These are phyloP conservation scores for Ophion obscuratus DNA, from an alignment of 2,888 invertebrate species.

Conservation along the genomic window DNA sequence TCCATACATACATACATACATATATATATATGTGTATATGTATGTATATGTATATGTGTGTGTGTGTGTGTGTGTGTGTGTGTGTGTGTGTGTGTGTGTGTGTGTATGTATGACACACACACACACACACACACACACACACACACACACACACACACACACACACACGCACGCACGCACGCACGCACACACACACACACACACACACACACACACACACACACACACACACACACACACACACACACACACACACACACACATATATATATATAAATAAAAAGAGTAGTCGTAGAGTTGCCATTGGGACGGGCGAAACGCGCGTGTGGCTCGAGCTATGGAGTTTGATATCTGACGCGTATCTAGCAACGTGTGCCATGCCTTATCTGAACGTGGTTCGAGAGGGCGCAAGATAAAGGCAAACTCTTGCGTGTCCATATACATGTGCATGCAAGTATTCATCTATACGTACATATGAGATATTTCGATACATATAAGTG, in stretches of 20 bases:
- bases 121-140: too few relatives aligned
- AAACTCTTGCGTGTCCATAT: constrained; percentile 23
- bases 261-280: constrained; percentile 4
- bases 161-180: too few relatives aligned
- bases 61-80: too few relatives aligned
- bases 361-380: constrained; percentile 83
- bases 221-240: too few relatives aligned
- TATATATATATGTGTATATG: not conserved
- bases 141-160: too few relatives aligned
- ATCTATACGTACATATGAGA: constrained; percentile 19
- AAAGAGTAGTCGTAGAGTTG: constrained; percentile 53
- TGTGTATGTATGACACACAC: too few relatives aligned
- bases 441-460: constrained; percentile 7
- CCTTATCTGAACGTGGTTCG: constrained; percentile 77
- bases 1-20: not conserved
- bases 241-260: too few relatives aligned
- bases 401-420: constrained; percentile 54
- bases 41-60: not conserved
- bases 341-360: constrained; percentile 80
- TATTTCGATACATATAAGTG: constrained; percentile 21
- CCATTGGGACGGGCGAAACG: constrained; percentile 57
- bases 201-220: too few relatives aligned
- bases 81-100: too few relatives aligned
- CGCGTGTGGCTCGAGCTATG: constrained; percentile 64
- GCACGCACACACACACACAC: too few relatives aligned